phyloP scores from a whole-genome alignment of 2,113 vertebrate species.

The Bambusicola thoracicus region DNA sequence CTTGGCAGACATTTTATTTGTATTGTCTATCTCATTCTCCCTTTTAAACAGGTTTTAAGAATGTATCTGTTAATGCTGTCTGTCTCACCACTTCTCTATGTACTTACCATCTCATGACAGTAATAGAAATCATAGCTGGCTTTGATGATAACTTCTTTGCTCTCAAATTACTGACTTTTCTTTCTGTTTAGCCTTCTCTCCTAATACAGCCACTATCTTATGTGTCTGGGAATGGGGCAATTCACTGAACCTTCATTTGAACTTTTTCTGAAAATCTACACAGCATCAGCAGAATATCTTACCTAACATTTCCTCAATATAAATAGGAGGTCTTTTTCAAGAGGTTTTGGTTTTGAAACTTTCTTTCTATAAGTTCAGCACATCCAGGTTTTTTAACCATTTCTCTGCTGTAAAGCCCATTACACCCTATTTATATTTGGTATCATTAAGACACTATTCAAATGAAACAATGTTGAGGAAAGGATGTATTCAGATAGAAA shows the following conservation, averaged over 20 bases:
- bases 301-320: background rate
- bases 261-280: constrained; percentile 16
- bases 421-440: background rate
- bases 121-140: background rate
- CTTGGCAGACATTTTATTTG: background rate
- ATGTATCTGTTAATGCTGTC: background rate
- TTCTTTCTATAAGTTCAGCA: background rate
- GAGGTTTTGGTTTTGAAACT: background rate
- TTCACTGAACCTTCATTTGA: background rate
- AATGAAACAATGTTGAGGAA: background rate
- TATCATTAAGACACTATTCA: background rate
- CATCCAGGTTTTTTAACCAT: background rate
- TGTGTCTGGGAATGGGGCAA: background rate
- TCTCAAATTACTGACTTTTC: constrained; percentile 39
- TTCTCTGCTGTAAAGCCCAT: background rate
- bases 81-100: background rate
- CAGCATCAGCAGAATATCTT: background rate
- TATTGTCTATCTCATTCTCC: background rate
- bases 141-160: constrained; percentile 20
- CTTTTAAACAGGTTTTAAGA: background rate
- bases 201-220: background rate
- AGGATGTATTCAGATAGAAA: background rate
- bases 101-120: background rate
- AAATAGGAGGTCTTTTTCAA: background rate
- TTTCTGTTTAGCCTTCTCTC: background rate